Percentiles rank a stretch among this genome's conserved stretches.
Evolutionary conservation across 37 sponge, comb jelly and placozoan genomes (phyloP).

Genomic region (Lycopodina hypogea): DNA sequence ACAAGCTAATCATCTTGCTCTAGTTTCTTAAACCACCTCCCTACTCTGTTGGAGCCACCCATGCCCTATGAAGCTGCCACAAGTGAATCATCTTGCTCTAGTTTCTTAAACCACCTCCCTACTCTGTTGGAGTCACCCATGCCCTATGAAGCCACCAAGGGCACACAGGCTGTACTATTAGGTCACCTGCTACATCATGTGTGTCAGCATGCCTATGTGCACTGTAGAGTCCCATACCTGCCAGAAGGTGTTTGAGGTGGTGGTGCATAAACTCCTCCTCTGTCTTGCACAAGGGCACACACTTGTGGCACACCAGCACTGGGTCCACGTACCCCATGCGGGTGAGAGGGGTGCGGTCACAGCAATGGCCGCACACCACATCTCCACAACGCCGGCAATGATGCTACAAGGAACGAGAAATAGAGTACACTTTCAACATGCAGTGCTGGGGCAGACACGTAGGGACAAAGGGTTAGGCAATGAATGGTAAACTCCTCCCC

Average conservation of each 20-base stretch:
- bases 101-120: no score
- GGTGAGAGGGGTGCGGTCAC: slow-evolving; percentile 37
- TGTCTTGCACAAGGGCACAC: slow-evolving; percentile 42
- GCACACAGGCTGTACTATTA: no score
- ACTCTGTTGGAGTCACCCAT: no score
- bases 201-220: no score
- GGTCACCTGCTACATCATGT: no score
- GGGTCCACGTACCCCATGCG: slow-evolving; percentile 85
- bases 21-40: no score
- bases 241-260: slow-evolving; percentile 49
- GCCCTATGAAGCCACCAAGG: no score
- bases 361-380: slow-evolving; percentile 66
- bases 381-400: slow-evolving; percentile 82
- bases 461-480: neutral
- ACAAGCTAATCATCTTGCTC: no score
- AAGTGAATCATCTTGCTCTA: no score
- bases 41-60: no score
- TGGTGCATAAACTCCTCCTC: slow-evolving; percentile 62
- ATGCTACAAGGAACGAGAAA: slow-evolving; percentile 42
- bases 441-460: neutral
- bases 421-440: neutral
- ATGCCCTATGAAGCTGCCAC: no score
- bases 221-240: slow-evolving; percentile 21
- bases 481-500: neutral
- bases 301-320: slow-evolving; percentile 55